These are phyloP conservation scores for Tympanoctomys barrerae DNA, from an alignment of 2,797 vertebrate species.

Conservation along the genomic window DNA sequence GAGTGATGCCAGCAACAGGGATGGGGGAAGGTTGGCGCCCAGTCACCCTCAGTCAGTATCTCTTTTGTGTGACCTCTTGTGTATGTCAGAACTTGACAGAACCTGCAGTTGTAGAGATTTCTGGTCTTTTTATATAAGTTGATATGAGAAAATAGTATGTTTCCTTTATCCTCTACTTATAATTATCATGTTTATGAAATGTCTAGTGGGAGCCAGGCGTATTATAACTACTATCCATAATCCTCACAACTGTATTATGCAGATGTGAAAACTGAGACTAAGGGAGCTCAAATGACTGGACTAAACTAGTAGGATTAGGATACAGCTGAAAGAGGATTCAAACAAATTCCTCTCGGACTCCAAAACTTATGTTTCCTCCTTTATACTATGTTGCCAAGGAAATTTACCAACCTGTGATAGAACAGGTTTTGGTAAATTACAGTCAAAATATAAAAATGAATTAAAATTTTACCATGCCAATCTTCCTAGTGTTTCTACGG, in stretches of 20 bases:
- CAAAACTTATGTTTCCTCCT: not conserved
- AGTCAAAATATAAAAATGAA: constrained; percentile 62
- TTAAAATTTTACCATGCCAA: constrained; percentile 43
- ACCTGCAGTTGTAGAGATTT: not conserved
- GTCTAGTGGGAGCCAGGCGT: not conserved
- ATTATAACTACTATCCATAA: not conserved
- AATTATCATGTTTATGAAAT: not conserved
- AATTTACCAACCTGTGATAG: not conserved
- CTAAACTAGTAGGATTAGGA: not conserved
- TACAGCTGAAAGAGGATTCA: not conserved
- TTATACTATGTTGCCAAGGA: not conserved
- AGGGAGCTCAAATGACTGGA: not conserved
- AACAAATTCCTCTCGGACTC: not conserved
- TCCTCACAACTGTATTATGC: not conserved
- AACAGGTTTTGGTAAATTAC: not conserved
- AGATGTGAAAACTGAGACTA: not conserved
- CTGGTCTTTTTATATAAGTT: not conserved
- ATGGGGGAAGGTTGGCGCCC: fast-evolving
- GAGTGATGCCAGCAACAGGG: not conserved
- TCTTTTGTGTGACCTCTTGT: not conserved
- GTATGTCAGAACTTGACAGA: not conserved
- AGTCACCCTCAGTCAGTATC: not conserved
- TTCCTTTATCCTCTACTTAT: not conserved
- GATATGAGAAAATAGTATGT: constrained; percentile 14
- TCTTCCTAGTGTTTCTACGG: constrained; percentile 21